Evolutionary conservation across 2,888 invertebrate species (phyloP), one percentile per base, ranked within the genome.

Genomic region (Lysandra coridon): DNA sequence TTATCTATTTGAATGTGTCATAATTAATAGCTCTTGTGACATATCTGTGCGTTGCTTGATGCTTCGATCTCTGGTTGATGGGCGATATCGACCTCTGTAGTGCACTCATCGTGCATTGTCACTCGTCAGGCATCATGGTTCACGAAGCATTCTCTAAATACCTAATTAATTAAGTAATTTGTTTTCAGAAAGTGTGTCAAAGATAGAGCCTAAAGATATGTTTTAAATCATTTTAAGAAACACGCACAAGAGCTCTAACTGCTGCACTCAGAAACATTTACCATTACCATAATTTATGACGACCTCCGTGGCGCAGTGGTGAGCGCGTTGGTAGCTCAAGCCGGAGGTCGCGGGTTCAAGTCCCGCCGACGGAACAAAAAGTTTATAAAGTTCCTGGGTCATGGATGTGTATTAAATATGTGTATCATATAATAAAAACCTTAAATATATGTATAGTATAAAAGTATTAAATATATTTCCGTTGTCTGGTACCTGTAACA

Each of bases 61-160:
- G 17, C 69, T 17, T 69, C 69, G 5, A 69, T 69, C 69, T 33
- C 3, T 69, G 33, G 33, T 14, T 69, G 33, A 69, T 37, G 33
- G 64, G 64, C 30, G 64, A 33, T 69, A 69, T 69, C 30, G 69
- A 69, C 69, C 69, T 69, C 33, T 69, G 14, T 33, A 69, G 69
- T 5, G 33, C 33, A 37, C 69, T 69, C 14, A 37, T 12, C 33
- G 23, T 23, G 23, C 23, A 23, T 23, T 0, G 23, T 23, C 23
- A 23, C 23, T 23, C 23, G 1, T 69, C 33, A 37, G 33, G 17
- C 37, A 33, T 14, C 33, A 1, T 12, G 30, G 33, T 64, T 30
- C 14, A 69, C 33, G 30, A 5, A 14, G 33, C 37, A 17, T 5
- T 37, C 37, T 69, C 69, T 69, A 69, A 33, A 69, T 37, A 33